A percentile compares a stretch with the other conserved stretches of the same genome.
These are phyloP conservation scores for Drosophila fulvimacula DNA, from an alignment of 2,888 invertebrate genomes.

Conservation along the genomic window DNA sequence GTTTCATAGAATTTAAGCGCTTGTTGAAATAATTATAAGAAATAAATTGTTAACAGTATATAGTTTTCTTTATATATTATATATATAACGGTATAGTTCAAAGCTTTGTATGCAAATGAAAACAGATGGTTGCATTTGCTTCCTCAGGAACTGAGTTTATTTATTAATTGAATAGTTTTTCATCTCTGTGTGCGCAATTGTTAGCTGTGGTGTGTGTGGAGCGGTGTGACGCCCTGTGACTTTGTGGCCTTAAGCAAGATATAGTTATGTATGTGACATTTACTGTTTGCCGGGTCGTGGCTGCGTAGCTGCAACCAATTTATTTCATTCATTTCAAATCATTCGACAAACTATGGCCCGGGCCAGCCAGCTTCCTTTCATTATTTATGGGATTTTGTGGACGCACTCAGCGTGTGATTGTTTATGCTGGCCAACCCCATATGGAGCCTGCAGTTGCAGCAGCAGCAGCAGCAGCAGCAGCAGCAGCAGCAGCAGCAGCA, in stretches of 20 bases:
- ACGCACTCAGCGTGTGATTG: constrained; percentile 71
- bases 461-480: constrained; percentile 32
- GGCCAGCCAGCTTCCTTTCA: constrained; percentile 51
- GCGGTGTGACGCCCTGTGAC: not conserved
- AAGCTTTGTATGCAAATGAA: not conserved
- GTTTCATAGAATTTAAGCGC: no score
- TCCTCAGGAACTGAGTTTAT: not conserved
- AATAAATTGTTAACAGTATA: no score
- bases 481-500: constrained; percentile 32
- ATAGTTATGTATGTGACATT: constrained; percentile 41
- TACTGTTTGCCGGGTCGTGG: constrained; percentile 31
- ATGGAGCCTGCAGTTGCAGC: constrained; percentile 45
- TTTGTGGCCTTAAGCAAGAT: constrained; percentile 31
- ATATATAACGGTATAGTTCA: no score
- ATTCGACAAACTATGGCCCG: constrained; percentile 52
- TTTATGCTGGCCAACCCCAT: constrained; percentile 52
- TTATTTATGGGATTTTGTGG: constrained; percentile 63
- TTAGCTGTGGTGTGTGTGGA: not conserved
- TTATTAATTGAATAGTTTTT: constrained; percentile 1
- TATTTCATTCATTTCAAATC: constrained; percentile 65
- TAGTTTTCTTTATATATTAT: no score
- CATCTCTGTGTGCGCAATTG: not conserved
- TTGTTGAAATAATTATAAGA: no score
- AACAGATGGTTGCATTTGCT: not conserved
- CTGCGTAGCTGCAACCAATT: constrained; percentile 50